Base-by-base conservation (phyloP, 2,888 invertebrate species). In the Ochropleura leucogaster region DNA sequence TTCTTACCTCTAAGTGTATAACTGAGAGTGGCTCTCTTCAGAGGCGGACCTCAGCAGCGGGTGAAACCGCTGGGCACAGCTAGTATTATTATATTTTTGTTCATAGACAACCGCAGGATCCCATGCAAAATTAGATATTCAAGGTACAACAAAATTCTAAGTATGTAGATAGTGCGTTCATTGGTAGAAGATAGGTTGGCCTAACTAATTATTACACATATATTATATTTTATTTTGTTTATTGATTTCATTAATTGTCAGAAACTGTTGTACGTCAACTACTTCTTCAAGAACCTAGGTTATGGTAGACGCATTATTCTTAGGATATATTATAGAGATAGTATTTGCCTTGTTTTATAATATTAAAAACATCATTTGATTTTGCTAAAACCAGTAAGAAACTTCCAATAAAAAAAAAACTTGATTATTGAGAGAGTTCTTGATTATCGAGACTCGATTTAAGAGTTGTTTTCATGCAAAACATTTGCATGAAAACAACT, bases 341-440 rank as follows among this genome's bases (percentile, higher is more conserved):
- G 7, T 40, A 46, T 20, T 55, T 18, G 2, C 20, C 42, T 42
- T 4, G n/a, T 51, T 51, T 59, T 51, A 40, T 18, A 65, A 14
- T 20, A 74, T 40, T 4, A 67, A 30, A 18, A 67, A 20, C n/a
- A 51, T 49, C 42, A 18, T 47, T n/a, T 14, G 20, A 16, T 51
- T 53, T n/a, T 16, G 18, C 1, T 42, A 42, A 57, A 60, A 51
- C 42, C 46, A 18, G n/a, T 70, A 60, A 42, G 12, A 53, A 57
- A 47, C 16, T 46, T 1, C 46, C 40, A 59, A 59, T 64, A 7
- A n/a, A 77, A 42, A 77, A 42, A 64, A 42, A 76, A 53, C 16
- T 59, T 47, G n/a, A 47, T 42, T 30, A 42, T 20, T 51, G n/a
- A 57, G n/a, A n/a, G n/a, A n/a, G n/a, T n/a, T n/a, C n/a, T n/a